Percentiles rank a stretch among this genome's conserved stretches.
phyloP scores from a whole-genome alignment of 2,888 invertebrate genomes.

The Lottia gigantea region DNA sequence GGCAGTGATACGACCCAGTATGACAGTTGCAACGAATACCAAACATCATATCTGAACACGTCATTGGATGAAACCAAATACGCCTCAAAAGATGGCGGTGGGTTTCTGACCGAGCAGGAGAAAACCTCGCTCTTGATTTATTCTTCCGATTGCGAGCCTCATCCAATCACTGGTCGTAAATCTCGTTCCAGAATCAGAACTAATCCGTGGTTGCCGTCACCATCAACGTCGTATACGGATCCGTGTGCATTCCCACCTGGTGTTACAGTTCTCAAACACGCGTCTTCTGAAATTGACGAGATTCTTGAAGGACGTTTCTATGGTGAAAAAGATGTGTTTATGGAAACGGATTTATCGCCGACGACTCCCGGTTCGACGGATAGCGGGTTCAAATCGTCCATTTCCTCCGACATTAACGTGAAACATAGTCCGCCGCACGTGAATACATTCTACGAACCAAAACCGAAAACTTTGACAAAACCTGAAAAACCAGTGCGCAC shows the following conservation, averaged over 20 bases:
- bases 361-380: slow-evolving; percentile 8
- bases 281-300: slow-evolving; percentile 7
- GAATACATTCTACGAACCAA: background rate
- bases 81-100: slow-evolving; percentile 18
- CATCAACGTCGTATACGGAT: slow-evolving; percentile 37
- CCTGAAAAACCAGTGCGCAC: background rate
- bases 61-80: slow-evolving; percentile 6
- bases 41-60: background rate
- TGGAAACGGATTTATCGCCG: slow-evolving; percentile 15
- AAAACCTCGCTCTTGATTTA: slow-evolving; percentile 9
- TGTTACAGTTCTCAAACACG: slow-evolving; percentile 6
- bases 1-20: background rate
- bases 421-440: background rate
- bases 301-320: background rate
- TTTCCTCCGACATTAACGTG: background rate
- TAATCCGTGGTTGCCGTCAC: slow-evolving; percentile 60
- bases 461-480: background rate
- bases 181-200: slow-evolving; percentile 55
- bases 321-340: slow-evolving; percentile 4
- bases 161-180: slow-evolving; percentile 37
- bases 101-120: slow-evolving; percentile 23
- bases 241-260: slow-evolving; percentile 11
- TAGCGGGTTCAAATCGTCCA: background rate
- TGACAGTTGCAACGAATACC: background rate
- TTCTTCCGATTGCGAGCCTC: slow-evolving; percentile 11